phyloP scores from a whole-genome alignment of 2,797 vertebrate species.

The Ptychobarbus kaznakovi region DNA sequence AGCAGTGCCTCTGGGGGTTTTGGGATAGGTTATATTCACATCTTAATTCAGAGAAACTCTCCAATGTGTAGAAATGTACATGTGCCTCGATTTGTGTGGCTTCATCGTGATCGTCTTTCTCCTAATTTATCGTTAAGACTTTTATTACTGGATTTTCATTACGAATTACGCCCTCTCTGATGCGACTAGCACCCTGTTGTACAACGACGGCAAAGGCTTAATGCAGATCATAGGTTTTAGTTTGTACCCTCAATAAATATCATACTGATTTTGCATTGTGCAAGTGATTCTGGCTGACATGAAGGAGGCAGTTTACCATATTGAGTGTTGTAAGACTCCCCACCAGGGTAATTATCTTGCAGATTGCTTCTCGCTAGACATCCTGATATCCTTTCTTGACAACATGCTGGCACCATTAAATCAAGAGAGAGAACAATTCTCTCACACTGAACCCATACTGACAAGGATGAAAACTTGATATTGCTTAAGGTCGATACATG shows the following conservation, averaged over 20 bases:
- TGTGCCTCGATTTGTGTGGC: neutral
- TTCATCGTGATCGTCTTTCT: neutral
- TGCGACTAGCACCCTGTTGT: neutral
- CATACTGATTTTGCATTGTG: slow-evolving; percentile 42
- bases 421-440: slow-evolving; percentile 51
- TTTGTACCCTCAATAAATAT: slow-evolving; percentile 32
- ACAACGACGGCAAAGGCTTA: neutral
- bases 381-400: slow-evolving; percentile 45
- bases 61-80: neutral
- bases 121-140: neutral
- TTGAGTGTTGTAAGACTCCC: slow-evolving; percentile 55
- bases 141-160: slow-evolving; percentile 10
- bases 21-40: neutral
- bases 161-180: slow-evolving; percentile 6
- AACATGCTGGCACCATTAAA: slow-evolving; percentile 58
- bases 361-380: slow-evolving; percentile 56
- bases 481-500: slow-evolving; percentile 32
- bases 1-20: neutral
- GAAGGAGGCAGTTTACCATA: slow-evolving; percentile 45
- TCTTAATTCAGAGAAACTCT: slow-evolving; percentile 12
- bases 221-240: slow-evolving; percentile 33
- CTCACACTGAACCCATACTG: slow-evolving; percentile 47
- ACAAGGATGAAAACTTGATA: slow-evolving; percentile 51
- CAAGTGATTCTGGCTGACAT: slow-evolving; percentile 34
- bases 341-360: slow-evolving; percentile 58